phyloP scores from a whole-genome alignment of 2,888 invertebrate genomes.

The Nomada hirtipes region DNA sequence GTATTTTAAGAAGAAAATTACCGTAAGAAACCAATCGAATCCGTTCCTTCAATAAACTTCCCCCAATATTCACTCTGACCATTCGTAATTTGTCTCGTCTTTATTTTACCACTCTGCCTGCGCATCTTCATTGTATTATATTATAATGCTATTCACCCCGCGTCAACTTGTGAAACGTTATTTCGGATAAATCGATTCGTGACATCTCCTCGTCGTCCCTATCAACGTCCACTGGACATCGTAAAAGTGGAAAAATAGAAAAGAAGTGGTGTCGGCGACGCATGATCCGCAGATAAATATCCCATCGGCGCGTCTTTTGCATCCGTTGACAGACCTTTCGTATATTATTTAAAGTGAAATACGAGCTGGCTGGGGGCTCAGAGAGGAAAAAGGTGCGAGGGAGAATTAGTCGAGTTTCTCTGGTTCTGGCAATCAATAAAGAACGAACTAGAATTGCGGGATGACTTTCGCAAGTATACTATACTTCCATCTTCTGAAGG shows the following conservation, averaged over 20 bases:
- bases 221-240: neutral
- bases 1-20: neutral
- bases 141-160: neutral
- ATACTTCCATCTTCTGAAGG: neutral
- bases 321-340: slow-evolving; percentile 14
- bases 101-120: neutral
- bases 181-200: slow-evolving; percentile 34
- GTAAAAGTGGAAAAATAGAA: neutral
- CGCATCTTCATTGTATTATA: neutral
- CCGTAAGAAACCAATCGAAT: neutral
- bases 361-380: neutral
- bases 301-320: neutral
- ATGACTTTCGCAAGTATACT: neutral
- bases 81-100: neutral
- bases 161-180: slow-evolving; percentile 15
- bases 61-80: neutral
- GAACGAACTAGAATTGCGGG: neutral
- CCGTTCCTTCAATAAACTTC: neutral
- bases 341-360: neutral
- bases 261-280: neutral
- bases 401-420: neutral
- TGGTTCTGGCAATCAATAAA: neutral
- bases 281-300: slow-evolving; percentile 30
- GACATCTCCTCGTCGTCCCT: neutral
- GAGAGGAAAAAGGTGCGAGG: neutral